These are phyloP conservation scores for Spongilla lacustris DNA, from an alignment of 37 sponge, comb jelly and placozoan species.

Conservation along the genomic window DNA sequence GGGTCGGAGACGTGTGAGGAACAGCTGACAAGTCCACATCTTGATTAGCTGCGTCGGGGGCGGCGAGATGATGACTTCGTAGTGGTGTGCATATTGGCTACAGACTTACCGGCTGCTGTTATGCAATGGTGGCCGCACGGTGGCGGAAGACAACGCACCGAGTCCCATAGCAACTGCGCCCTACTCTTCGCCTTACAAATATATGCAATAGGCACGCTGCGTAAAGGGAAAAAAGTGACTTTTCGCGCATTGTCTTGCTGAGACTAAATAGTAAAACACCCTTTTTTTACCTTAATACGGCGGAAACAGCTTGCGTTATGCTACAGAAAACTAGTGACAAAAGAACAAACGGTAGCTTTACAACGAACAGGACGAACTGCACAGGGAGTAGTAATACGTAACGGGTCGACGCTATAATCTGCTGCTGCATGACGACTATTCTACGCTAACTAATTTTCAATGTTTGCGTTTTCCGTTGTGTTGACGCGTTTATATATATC, in stretches of 20 bases:
- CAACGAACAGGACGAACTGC: constrained; percentile 1
- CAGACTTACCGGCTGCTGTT: constrained; percentile 3
- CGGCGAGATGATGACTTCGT: background rate
- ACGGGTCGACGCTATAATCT: background rate
- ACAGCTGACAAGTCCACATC: constrained; percentile 10
- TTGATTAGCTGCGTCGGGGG: constrained; percentile 9
- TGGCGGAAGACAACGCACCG: constrained; percentile 7
- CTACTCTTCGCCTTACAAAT: background rate
- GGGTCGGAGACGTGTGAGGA: constrained; percentile 8
- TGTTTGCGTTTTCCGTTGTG: background rate
- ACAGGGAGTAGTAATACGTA: constrained; percentile 16
- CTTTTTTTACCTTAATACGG: background rate
- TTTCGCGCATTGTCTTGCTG: background rate
- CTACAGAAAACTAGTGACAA: constrained; percentile 1
- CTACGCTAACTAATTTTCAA: background rate
- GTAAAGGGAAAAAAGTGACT: background rate
- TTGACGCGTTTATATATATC: background rate
- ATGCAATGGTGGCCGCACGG: background rate
- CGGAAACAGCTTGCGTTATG: background rate
- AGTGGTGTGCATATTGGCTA: background rate
- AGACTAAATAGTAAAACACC: background rate
- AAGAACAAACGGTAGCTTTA: constrained; percentile 36
- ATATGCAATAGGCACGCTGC: constrained; percentile 32
- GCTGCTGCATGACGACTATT: background rate
- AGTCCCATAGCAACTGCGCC: constrained; percentile 22